Conservation (phyloP, 64 coral and sea anemone genomes). For the Montipora sp. region DNA sequence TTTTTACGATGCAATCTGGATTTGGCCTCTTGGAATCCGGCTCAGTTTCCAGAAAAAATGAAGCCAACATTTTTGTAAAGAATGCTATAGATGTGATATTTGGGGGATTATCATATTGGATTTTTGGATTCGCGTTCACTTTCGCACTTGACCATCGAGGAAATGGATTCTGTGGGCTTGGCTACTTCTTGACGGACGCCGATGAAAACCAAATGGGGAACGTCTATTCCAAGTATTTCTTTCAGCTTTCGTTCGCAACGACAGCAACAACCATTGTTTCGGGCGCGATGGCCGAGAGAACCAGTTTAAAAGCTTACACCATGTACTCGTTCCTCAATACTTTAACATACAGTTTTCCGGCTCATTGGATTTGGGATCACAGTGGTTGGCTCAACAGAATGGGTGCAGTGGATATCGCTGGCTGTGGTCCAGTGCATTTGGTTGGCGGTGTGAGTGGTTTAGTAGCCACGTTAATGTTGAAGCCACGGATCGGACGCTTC, state of each 20-base stretch:
- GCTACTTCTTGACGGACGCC: constrained; percentile 45
- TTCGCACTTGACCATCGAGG: background rate
- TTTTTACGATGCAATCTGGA: constrained; percentile 66
- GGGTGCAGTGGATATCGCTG: constrained; percentile 61
- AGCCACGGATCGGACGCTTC: constrained; percentile 75
- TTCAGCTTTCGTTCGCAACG: constrained; percentile 54
- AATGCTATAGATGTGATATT: constrained; percentile 54
- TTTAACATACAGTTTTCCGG: constrained; percentile 38
- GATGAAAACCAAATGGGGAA: constrained; percentile 34
- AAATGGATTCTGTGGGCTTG: constrained; percentile 21
- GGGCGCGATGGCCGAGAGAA: constrained; percentile 59
- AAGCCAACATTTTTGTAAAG: constrained; percentile 53
- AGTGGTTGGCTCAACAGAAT: constrained; percentile 44
- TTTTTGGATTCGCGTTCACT: constrained; percentile 61
- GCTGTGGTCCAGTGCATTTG: constrained; percentile 53
- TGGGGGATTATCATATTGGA: constrained; percentile 56
- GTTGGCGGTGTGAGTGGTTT: constrained; percentile 62
- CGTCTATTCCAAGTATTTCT: constrained; percentile 47
- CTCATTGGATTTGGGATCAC: constrained; percentile 55
- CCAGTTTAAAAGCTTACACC: constrained; percentile 39
- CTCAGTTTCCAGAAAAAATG: constrained; percentile 56
- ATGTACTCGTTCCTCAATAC: constrained; percentile 51
- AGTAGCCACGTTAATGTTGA: constrained; percentile 70
- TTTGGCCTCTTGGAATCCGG: constrained; percentile 62
- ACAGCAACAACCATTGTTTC: constrained; percentile 68